A percentile compares a stretch with the other conserved stretches of the same genome.
Evolutionary conservation across 2,888 invertebrate genomes (phyloP).

Genomic region (Achlya flavicornis): DNA sequence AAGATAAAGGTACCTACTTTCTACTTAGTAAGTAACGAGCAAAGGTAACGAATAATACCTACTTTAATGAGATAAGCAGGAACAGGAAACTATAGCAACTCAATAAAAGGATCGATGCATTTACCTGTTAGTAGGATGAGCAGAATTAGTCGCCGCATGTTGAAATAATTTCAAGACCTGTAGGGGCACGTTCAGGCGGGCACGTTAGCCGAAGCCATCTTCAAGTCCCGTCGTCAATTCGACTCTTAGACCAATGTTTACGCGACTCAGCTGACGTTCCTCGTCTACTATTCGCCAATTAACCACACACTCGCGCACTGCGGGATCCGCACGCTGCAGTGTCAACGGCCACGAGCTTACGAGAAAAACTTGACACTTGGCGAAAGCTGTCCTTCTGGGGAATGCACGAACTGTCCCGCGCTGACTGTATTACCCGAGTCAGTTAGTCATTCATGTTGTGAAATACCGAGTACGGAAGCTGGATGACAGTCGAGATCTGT

Average conservation of each 20-base stretch:
- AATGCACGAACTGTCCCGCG: conserved; percentile 41
- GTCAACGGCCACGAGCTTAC: conserved; percentile 79
- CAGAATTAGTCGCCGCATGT: conserved; percentile 72
- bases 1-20: no score
- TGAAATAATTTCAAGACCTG: conserved; percentile 50
- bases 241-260: conserved; percentile 67
- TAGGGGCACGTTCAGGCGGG: conserved; percentile 51
- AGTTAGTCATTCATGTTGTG: conserved; percentile 65
- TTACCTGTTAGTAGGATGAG: conserved; percentile 76
- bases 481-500: conserved; percentile 66
- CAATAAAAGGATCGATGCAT: conserved; percentile 14
- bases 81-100: neutral
- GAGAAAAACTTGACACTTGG: conserved; percentile 76
- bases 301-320: conserved; percentile 82
- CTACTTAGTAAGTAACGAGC: neutral
- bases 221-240: conserved; percentile 55
- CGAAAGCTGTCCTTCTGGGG: conserved; percentile 65
- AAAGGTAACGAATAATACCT: no score
- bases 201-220: conserved; percentile 61
- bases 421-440: conserved; percentile 35
- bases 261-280: conserved; percentile 78
- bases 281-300: conserved; percentile 73
- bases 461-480: conserved; percentile 48
- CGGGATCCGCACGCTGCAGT: conserved; percentile 81
- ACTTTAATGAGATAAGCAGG: no score